Percentiles rank a stretch among this genome's conserved stretches.
Evolutionary conservation across 2,888 invertebrate species (phyloP).

Genomic region (Andrena bucephala): DNA sequence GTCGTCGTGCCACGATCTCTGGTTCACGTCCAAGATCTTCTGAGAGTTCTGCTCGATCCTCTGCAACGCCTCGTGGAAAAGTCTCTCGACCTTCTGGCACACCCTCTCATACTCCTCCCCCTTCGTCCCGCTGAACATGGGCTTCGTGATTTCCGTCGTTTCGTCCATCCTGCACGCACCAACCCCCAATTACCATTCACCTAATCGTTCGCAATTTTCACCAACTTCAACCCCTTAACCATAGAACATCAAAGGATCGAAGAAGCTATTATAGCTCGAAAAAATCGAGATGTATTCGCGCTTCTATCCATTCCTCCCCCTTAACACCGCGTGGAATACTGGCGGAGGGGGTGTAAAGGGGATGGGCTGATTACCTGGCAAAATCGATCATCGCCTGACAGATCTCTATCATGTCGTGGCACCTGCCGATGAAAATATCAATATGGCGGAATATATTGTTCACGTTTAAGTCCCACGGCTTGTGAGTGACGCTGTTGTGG

Average conservation of each 20-base stretch:
- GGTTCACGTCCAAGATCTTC: constrained; percentile 92
- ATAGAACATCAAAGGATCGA: neutral
- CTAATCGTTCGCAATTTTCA: too few species aligned
- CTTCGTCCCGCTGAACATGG: constrained; percentile 91
- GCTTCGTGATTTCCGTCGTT: constrained; percentile 88
- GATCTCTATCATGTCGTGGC: constrained; percentile 94
- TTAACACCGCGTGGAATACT: neutral
- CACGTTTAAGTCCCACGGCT: constrained; percentile 91
- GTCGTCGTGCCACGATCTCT: constrained; percentile 93
- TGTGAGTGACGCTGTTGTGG: constrained; percentile 86
- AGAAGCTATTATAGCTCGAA: neutral
- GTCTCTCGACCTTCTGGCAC: constrained; percentile 90
- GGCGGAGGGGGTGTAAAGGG: neutral
- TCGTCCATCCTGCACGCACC: constrained; percentile 88
- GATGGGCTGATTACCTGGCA: constrained; percentile 87
- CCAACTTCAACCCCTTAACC: neutral
- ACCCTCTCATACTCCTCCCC: constrained; percentile 89
- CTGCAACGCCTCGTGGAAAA: constrained; percentile 89
- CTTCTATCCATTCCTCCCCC: neutral
- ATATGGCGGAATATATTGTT: constrained; percentile 95
- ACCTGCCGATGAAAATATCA: constrained; percentile 93
- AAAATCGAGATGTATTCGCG: neutral
- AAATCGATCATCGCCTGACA: constrained; percentile 96
- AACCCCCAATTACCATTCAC: neutral
- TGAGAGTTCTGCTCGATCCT: constrained; percentile 87